These are phyloP conservation scores for Danaus plexippus DNA, from an alignment of 1,140 invertebrate genomes.

Conservation along the genomic window DNA sequence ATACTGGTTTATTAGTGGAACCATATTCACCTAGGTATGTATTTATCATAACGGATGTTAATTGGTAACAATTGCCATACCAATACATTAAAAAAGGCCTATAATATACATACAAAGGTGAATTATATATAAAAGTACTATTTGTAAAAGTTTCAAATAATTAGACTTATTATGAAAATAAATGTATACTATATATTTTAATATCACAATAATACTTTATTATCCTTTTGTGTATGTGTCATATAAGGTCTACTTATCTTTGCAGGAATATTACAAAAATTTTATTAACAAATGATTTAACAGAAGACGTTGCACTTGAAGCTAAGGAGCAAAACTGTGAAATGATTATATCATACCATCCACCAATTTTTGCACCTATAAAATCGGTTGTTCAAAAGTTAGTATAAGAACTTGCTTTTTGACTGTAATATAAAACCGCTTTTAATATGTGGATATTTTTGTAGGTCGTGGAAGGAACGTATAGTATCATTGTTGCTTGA, in stretches of 20 bases:
- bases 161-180: too few species aligned
- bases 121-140: too few species aligned
- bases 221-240: too few species aligned
- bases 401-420: slow-evolving; percentile 7
- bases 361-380: slow-evolving; percentile 90
- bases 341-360: slow-evolving; percentile 96
- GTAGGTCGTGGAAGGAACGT: slow-evolving; percentile 81
- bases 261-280: slow-evolving; percentile 75
- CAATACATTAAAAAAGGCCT: neutral
- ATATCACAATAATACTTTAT: too few species aligned
- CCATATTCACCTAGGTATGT: slow-evolving; percentile 74
- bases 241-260: slow-evolving; percentile 11
- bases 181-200: too few species aligned
- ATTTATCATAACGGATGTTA: neutral
- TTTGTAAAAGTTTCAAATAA: too few species aligned
- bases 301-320: slow-evolving; percentile 90
- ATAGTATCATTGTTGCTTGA: slow-evolving; percentile 87
- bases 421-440: neutral
- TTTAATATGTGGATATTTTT: slow-evolving; percentile 14
- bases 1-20: slow-evolving; percentile 93
- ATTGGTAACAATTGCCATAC: neutral
- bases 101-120: neutral
- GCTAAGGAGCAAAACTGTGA: slow-evolving; percentile 79
- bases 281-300: slow-evolving; percentile 96
- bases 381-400: slow-evolving; percentile 90